Evolutionary conservation across 2,797 vertebrate genomes (phyloP).

Genomic region (Perodicticus potto): DNA sequence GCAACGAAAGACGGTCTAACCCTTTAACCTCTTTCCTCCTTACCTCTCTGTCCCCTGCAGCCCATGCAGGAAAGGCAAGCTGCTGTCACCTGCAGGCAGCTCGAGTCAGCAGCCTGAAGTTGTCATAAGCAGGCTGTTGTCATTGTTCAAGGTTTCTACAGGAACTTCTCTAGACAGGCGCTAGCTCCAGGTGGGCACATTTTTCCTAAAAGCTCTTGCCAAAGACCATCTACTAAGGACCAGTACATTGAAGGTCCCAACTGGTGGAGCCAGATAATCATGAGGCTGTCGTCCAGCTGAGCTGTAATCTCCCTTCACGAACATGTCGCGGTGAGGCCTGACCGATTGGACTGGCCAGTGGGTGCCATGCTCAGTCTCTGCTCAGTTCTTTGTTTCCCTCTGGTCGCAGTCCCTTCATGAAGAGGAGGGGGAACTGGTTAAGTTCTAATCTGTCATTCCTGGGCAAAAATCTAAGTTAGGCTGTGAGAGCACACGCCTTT

Average conservation of each 20-base stretch:
- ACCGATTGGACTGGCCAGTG: background rate
- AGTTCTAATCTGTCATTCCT: background rate
- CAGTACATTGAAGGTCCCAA: background rate
- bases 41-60: background rate
- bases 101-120: conserved; percentile 26
- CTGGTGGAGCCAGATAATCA: background rate
- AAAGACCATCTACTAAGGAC: background rate
- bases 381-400: background rate
- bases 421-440: background rate
- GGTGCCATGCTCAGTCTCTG: background rate
- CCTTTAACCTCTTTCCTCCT: background rate
- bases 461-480: background rate
- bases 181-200: background rate
- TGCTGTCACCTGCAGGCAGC: conserved; percentile 39
- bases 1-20: background rate
- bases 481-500: conserved; percentile 9
- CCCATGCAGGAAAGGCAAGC: background rate
- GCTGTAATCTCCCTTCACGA: conserved; percentile 39
- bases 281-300: background rate
- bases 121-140: conserved; percentile 23
- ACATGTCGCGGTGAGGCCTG: background rate
- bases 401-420: background rate
- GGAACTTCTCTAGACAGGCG: conserved; percentile 16
- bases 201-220: conserved; percentile 13
- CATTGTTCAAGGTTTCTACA: background rate